Percentiles rank a stretch among this genome's conserved stretches.
Conservation (phyloP, 2,888 invertebrate species). For the Pimpla rufipes region DNA sequence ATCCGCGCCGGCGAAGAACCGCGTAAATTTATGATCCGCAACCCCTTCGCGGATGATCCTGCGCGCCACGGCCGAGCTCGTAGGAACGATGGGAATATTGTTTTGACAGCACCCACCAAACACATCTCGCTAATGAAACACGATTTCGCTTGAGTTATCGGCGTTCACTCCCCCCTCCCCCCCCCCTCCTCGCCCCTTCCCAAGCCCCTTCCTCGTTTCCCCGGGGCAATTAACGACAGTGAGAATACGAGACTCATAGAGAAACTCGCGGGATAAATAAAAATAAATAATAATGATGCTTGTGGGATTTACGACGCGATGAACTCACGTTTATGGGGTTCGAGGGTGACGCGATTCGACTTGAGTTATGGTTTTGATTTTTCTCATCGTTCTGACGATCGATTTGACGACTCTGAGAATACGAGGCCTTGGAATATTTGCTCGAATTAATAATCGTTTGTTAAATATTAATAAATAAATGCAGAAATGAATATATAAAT, state of each 20-base stretch:
- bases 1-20: conserved; percentile 43
- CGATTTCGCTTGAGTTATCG: conserved; percentile 43
- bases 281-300: not conserved
- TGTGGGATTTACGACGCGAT: too few species aligned
- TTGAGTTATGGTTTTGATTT: too few species aligned
- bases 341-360: too few species aligned
- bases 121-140: conserved; percentile 37
- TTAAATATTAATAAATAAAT: not conserved
- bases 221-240: not conserved
- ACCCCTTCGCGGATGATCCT: conserved; percentile 29
- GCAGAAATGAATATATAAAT: not conserved
- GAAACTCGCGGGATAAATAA: not conserved
- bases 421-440: too few species aligned
- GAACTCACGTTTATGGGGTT: too few species aligned
- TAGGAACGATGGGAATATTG: conserved; percentile 39
- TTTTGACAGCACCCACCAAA: conserved; percentile 25
- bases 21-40: conserved; percentile 70
- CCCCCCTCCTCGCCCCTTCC: too few species aligned
- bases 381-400: too few species aligned
- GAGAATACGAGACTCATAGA: not conserved
- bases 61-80: conserved; percentile 8
- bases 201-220: not conserved
- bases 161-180: not conserved
- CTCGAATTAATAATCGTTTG: not conserved
- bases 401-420: too few species aligned